A percentile compares a stretch with the other conserved stretches of the same genome.
Evolutionary conservation across 2,888 invertebrate species (phyloP).

Genomic region (Megastigmus dorsalis): DNA sequence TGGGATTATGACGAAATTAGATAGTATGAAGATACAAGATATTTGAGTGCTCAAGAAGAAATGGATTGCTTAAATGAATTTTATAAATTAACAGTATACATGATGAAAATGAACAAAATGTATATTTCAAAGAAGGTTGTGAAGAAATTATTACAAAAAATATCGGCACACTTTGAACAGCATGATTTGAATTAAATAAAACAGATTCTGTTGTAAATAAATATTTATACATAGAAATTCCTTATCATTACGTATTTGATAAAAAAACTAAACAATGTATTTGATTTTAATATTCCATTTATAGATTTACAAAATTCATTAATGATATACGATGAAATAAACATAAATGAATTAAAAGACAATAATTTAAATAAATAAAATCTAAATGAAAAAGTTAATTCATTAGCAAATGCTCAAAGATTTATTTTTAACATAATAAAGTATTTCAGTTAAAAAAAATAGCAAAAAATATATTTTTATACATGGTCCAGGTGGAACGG

Average conservation of each 20-base stretch:
- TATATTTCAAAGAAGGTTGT: constrained; percentile 5
- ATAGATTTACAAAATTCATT: not conserved
- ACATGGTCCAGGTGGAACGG: no score
- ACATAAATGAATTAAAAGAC: not conserved
- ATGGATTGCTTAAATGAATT: no score
- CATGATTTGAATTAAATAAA: no score
- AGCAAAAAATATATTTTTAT: not conserved
- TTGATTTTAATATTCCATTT: not conserved
- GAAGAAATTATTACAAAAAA: not conserved
- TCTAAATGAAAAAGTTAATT: not conserved
- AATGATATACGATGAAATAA: not conserved
- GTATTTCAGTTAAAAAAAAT: not conserved
- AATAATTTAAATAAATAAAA: no score
- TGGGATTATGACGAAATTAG: no score
- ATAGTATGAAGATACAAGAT: no score
- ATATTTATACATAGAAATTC: no score
- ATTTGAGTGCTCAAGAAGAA: no score
- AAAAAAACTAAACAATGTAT: not conserved
- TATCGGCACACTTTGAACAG: not conserved
- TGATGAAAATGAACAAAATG: constrained; percentile 50
- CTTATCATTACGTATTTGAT: no score
- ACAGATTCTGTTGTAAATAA: no score
- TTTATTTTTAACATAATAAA: not conserved
- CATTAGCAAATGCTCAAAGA: not conserved
- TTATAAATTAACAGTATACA: no score